Base-by-base conservation (phyloP, 64 coral and sea anemone species). In the Montipora foliosa region DNA sequence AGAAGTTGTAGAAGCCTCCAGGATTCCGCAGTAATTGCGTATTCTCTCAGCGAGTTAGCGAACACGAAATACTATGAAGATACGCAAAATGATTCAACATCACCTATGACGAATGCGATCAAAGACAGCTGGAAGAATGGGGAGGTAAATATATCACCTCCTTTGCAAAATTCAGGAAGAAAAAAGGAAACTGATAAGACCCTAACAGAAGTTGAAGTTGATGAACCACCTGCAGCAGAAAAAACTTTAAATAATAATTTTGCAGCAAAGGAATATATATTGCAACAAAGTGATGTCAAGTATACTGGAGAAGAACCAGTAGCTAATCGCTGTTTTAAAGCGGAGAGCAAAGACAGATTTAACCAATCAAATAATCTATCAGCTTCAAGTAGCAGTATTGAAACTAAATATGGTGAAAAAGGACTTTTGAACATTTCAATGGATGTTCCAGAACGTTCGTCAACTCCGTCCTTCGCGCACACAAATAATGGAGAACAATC, bases 1-100 rank as follows among this genome's bases (percentile, higher is more conserved):
- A 86, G 44, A 19, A 86, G 66, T 71, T 86, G 16, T 71, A 66
- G 17, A 71, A 86, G 66, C 47, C 22, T 86, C 6, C 62, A 86
- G 66, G 82, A 86, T 22, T 86, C 64, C 47, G 82, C 17, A 21
- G 47, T 71, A 19, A 5, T 48, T 45, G 76, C 73, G 4, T 13
- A 4, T 62, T 14, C 58, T 14, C 53, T 15, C 61, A 86, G 15
- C 4, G 82, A 67, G 66, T 17, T 19, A 9, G 44, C 21, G 4
- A 78, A 6, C 15, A 9, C 21, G 21, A 50, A 10, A 19, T 69
- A 71, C 79, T 10, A 60, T 11, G 21, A 2, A 58, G 44, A 5
- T 5, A 4, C 12, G 21, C 79, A 62, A 21, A n/a, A 6, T 44
- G 16, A 86, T 50, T 47, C 66, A n/a, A 19, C 45, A 22, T 71